These are phyloP conservation scores for Martes martes DNA, from an alignment of 2,113 vertebrate species.

Conservation along the genomic window DNA sequence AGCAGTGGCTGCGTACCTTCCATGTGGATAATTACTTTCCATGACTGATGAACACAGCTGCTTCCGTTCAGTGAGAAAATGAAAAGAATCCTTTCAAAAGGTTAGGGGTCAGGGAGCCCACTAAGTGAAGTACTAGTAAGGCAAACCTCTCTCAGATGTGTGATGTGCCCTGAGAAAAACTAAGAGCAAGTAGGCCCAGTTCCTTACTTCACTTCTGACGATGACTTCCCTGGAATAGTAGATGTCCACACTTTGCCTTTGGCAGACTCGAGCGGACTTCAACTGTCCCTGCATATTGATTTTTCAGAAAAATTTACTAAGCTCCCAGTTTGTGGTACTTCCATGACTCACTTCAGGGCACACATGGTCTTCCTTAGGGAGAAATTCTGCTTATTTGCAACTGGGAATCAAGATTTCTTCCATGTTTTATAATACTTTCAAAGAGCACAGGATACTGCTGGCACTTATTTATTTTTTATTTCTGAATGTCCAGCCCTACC, in stretches of 20 bases:
- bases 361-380: neutral
- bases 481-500: neutral
- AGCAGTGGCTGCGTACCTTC: neutral
- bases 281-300: neutral
- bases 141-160: neutral
- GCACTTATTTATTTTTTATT: neutral
- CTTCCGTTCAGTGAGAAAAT: neutral
- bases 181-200: neutral
- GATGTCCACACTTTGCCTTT: neutral
- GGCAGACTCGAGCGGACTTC: neutral
- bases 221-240: neutral
- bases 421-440: neutral
- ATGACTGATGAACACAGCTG: neutral
- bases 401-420: neutral
- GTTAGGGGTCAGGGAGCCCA: neutral
- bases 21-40: neutral
- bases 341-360: neutral
- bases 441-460: too few species aligned
- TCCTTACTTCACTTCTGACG: neutral
- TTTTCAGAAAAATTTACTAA: neutral
- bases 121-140: neutral
- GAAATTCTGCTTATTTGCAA: neutral
- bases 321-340: neutral
- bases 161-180: neutral
- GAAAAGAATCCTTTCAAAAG: neutral